Evolutionary conservation across 1,140 invertebrate species (phyloP).

Genomic region (Neoseiulus cucumeris): DNA sequence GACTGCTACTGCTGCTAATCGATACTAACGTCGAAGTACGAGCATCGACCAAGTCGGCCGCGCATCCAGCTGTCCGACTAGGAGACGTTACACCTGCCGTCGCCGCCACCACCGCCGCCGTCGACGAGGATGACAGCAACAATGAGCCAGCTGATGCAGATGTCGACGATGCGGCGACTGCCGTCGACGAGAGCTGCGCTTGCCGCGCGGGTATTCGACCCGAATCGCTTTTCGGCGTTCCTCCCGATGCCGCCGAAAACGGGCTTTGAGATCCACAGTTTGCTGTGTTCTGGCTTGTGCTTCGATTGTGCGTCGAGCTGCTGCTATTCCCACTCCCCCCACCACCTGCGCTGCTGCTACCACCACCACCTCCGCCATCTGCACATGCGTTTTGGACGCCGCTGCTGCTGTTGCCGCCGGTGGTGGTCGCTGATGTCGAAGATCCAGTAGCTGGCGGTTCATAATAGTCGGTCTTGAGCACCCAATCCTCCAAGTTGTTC

Average conservation of each 20-base stretch:
- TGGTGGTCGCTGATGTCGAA: background rate
- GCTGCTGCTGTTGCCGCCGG: slow-evolving; percentile 16
- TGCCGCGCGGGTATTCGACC: too few species aligned
- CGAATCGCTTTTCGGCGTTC: too few species aligned
- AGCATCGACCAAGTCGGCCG: too few species aligned
- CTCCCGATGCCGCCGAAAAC: background rate
- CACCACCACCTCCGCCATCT: slow-evolving; percentile 22
- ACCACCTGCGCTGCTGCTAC: slow-evolving; percentile 26
- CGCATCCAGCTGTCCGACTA: too few species aligned
- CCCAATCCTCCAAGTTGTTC: slow-evolving; percentile 59
- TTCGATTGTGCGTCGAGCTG: slow-evolving; percentile 5
- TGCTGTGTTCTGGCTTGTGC: slow-evolving; percentile 25
- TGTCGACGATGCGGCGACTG: too few species aligned
- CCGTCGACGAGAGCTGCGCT: too few species aligned
- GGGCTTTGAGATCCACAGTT: slow-evolving; percentile 25
- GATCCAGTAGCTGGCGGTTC: slow-evolving; percentile 54
- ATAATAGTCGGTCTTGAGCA: slow-evolving; percentile 75
- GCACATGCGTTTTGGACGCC: slow-evolving; percentile 21
- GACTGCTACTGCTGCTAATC: too few species aligned
- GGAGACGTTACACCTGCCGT: too few species aligned
- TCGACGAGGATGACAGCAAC: too few species aligned
- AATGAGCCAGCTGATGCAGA: too few species aligned
- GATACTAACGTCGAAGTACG: too few species aligned
- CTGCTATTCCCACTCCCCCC: slow-evolving; percentile 29
- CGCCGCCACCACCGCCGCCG: too few species aligned